These are phyloP conservation scores for Enteromius viviparus DNA, from an alignment of 2,797 vertebrate genomes.

Conservation along the genomic window DNA sequence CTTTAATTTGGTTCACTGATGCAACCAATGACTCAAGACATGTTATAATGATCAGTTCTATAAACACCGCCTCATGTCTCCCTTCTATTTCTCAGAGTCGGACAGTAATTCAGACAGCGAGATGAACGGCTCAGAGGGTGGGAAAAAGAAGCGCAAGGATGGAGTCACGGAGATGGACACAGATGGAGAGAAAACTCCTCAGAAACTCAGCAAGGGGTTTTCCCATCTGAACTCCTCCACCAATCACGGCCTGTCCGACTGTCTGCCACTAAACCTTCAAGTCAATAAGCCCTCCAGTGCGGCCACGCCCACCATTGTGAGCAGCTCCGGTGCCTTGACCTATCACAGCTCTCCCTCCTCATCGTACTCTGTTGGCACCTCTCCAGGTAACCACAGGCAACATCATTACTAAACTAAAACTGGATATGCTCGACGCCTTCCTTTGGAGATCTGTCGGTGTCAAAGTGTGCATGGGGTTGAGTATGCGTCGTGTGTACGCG, in stretches of 20 bases:
- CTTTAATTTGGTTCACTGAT: not conserved
- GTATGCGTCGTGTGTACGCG: not conserved
- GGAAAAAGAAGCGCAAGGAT: conserved; percentile 87
- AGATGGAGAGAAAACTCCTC: conserved; percentile 86
- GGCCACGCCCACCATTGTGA: conserved; percentile 82
- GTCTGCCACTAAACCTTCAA: conserved; percentile 90
- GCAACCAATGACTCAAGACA: not conserved
- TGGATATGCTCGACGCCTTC: not conserved
- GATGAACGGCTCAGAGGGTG: conserved; percentile 88
- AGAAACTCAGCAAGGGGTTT: conserved; percentile 86
- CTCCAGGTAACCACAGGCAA: conserved; percentile 82
- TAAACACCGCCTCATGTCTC: conserved; percentile 2
- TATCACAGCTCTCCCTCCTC: conserved; percentile 91
- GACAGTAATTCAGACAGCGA: conserved; percentile 98
- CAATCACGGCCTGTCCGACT: conserved; percentile 80
- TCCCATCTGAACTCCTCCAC: conserved; percentile 87
- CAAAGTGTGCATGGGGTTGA: not conserved
- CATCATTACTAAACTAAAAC: conserved; percentile 2
- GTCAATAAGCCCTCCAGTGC: conserved; percentile 85
- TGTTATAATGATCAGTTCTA: not conserved
- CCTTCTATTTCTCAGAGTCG: conserved; percentile 80
- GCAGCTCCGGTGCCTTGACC: conserved; percentile 87
- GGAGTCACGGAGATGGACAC: conserved; percentile 83
- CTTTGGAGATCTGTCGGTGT: not conserved
- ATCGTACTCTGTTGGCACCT: conserved; percentile 84